Evolutionary conservation across 2,113 vertebrate species (phyloP).

Genomic region (Corythaixoides concolor): DNA sequence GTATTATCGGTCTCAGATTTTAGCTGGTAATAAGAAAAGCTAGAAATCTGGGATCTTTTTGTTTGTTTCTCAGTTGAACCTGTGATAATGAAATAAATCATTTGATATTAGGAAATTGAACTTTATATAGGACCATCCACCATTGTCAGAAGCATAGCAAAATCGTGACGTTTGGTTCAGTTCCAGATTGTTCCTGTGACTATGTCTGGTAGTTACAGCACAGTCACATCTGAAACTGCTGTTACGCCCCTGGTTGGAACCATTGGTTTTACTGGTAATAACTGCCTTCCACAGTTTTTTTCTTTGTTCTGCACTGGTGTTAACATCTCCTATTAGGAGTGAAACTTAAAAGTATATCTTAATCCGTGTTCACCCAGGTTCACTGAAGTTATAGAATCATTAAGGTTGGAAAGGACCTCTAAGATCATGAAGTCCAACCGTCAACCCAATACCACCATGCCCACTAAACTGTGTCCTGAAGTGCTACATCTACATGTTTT

Average conservation of each 20-base stretch:
- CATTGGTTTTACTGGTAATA: background rate
- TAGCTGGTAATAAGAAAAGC: background rate
- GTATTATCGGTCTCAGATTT: background rate
- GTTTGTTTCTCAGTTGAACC: background rate
- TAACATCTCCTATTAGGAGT: background rate
- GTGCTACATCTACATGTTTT: too few relatives aligned
- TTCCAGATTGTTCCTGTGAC: background rate
- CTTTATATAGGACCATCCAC: background rate
- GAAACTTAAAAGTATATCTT: background rate
- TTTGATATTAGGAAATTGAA: background rate
- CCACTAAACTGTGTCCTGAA: too few relatives aligned
- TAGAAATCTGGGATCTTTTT: background rate
- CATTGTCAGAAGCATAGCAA: background rate
- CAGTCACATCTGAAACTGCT: background rate
- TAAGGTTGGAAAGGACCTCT: too few relatives aligned
- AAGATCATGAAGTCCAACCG: too few relatives aligned
- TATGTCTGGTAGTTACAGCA: background rate
- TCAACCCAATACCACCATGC: too few relatives aligned
- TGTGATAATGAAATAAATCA: background rate
- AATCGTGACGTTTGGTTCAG: background rate
- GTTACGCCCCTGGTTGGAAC: background rate
- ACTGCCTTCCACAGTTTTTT: background rate
- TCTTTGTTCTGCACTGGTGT: background rate
- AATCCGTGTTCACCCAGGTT: background rate
- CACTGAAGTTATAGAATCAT: background rate